phyloP scores from a whole-genome alignment of 2,888 invertebrate species.

The Conchocele bisecta region DNA sequence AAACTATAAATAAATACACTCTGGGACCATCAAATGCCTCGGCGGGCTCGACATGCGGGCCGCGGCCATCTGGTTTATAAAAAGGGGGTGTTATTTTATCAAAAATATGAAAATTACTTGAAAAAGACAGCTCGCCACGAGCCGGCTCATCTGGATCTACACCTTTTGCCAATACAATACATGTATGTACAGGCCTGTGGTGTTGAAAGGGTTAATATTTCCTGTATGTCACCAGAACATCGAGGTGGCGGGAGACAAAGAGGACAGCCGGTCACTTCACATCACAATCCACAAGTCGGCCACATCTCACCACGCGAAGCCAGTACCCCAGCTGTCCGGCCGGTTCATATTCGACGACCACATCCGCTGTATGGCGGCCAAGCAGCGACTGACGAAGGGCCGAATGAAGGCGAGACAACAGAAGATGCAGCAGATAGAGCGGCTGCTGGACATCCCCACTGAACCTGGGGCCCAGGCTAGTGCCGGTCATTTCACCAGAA shows the following conservation, averaged over 20 bases:
- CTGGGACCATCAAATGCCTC: too few species aligned
- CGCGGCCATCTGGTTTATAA: too few species aligned
- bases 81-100: too few species aligned
- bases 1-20: too few species aligned
- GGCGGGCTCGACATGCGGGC: too few species aligned
- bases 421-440: conserved; percentile 98
- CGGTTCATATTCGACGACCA: conserved; percentile 98
- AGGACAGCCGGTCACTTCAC: conserved; percentile 97
- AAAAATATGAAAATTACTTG: too few species aligned
- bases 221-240: conserved; percentile 88
- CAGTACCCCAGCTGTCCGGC: conserved; percentile 79
- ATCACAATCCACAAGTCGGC: conserved; percentile 92
- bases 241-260: conserved; percentile 97
- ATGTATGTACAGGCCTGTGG: too few species aligned
- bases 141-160: too few species aligned
- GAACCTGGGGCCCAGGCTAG: conserved; percentile 43
- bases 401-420: conserved; percentile 95
- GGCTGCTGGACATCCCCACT: conserved; percentile 88
- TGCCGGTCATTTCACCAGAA: conserved; percentile 46
- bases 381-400: conserved; percentile 89
- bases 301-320: conserved; percentile 85
- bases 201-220: background rate
- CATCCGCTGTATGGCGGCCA: conserved; percentile 99
- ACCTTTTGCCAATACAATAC: too few species aligned
- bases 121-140: too few species aligned